Conservation (phyloP, 2,888 invertebrate genomes). For the Drosophila niveifrons region DNA sequence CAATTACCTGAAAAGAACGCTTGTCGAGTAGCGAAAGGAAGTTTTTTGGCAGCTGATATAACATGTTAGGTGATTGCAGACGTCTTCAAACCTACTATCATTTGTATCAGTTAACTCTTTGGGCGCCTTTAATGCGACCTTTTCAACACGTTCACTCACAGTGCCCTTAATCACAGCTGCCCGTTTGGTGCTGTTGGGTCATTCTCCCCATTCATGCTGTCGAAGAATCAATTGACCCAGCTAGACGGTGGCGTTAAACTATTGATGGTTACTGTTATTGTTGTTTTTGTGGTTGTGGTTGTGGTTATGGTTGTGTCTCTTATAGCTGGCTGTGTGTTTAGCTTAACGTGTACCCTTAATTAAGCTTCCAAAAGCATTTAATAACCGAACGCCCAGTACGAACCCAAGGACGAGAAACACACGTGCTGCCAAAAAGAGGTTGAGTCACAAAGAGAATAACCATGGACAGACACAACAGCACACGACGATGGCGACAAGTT, state of each 20-base stretch:
- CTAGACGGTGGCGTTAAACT: constrained; percentile 45
- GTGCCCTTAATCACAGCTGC: constrained; percentile 67
- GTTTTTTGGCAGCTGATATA: background rate
- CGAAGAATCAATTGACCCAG: constrained; percentile 45
- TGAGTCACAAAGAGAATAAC: background rate
- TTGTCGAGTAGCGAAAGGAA: no score
- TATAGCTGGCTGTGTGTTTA: constrained; percentile 48
- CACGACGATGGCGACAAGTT: constrained; percentile 22
- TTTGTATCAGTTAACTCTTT: constrained; percentile 16
- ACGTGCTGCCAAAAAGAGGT: constrained; percentile 44
- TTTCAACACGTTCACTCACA: constrained; percentile 26
- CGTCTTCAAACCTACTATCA: background rate
- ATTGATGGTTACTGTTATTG: constrained; percentile 23
- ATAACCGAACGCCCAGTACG: constrained; percentile 56
- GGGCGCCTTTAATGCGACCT: constrained; percentile 29
- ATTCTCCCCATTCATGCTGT: background rate
- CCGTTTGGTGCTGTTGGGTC: constrained; percentile 1
- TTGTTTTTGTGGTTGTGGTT: constrained; percentile 22
- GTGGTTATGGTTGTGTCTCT: constrained; percentile 20
- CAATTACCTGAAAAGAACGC: no score
- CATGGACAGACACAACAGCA: background rate
- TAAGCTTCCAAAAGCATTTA: constrained; percentile 74
- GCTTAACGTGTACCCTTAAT: constrained; percentile 70
- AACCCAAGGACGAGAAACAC: constrained; percentile 60
- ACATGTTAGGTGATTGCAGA: no score